phyloP scores from a whole-genome alignment of 1,140 invertebrate genomes.

The Hesperophylax magnus region DNA sequence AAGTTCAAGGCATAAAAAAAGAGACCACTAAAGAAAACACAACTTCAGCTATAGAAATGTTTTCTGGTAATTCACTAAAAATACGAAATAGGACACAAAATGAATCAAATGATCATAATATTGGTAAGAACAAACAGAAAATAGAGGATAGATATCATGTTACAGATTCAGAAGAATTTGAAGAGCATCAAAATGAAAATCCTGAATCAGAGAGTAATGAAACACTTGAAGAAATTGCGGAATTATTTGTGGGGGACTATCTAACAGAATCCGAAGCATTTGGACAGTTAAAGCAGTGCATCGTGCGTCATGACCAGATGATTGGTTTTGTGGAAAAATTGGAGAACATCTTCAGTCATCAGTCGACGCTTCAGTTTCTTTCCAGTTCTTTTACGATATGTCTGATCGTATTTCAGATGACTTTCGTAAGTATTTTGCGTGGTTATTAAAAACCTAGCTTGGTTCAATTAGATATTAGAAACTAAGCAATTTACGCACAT shows the following conservation, averaged over 20 bases:
- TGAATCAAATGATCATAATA: not conserved
- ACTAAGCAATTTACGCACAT: too few species aligned
- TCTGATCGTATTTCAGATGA: slow-evolving; percentile 40
- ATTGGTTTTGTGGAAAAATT: slow-evolving; percentile 25
- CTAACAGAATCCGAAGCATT: not conserved
- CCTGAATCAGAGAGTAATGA: too few species aligned
- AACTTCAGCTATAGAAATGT: not conserved
- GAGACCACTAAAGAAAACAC: not conserved
- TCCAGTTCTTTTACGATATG: slow-evolving; percentile 29
- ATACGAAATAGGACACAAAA: not conserved
- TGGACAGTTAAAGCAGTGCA: slow-evolving; percentile 1
- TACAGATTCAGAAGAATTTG: too few species aligned
- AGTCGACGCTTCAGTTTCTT: slow-evolving; percentile 25
- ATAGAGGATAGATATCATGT: too few species aligned
- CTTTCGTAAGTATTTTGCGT: slow-evolving; percentile 22
- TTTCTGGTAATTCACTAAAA: not conserved
- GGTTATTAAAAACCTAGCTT: not conserved
- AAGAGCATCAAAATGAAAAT: too few species aligned
- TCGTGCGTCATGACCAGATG: slow-evolving; percentile 13
- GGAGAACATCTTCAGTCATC: slow-evolving; percentile 36
- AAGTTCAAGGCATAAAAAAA: not conserved
- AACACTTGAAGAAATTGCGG: too few species aligned
- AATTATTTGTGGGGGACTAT: not conserved
- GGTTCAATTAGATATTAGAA: not conserved
- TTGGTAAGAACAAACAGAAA: too few species aligned